Conservation (phyloP, 2,888 invertebrate species). For the Eristalinus aeneus region DNA sequence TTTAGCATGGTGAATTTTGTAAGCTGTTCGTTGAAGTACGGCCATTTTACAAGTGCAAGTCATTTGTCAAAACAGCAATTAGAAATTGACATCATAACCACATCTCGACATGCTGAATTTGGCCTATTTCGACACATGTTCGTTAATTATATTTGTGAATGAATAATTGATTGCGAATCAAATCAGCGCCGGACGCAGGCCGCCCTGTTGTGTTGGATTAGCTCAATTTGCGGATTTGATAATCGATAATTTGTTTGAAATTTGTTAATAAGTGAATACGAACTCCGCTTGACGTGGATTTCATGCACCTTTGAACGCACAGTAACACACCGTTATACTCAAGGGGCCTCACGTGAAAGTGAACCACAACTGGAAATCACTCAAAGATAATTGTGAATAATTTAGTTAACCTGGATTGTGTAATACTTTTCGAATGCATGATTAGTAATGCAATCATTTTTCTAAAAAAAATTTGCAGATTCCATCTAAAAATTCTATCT, state of each 20-base stretch:
- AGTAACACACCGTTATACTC: too few species aligned
- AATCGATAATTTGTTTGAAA: background rate
- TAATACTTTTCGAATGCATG: too few species aligned
- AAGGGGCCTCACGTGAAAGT: too few species aligned
- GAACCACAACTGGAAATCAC: too few species aligned
- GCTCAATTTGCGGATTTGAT: background rate
- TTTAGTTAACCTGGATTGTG: too few species aligned
- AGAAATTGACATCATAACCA: constrained; percentile 19
- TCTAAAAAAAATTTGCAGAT: too few species aligned
- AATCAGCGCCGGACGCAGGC: background rate
- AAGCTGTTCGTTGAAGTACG: background rate
- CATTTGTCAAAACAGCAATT: constrained; percentile 41
- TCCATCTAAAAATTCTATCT: too few species aligned
- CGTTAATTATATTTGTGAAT: background rate
- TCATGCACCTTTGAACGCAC: background rate
- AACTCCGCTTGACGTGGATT: background rate
- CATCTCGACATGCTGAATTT: background rate
- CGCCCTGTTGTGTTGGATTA: background rate
- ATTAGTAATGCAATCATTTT: too few species aligned
- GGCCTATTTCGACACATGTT: constrained; percentile 20
- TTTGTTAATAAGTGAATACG: background rate
- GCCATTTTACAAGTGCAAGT: background rate
- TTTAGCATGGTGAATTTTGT: background rate
- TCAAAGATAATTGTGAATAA: background rate
- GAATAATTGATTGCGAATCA: background rate